These are phyloP conservation scores for Leuciscus idus DNA, from an alignment of 2,113 vertebrate genomes.

Conservation along the genomic window DNA sequence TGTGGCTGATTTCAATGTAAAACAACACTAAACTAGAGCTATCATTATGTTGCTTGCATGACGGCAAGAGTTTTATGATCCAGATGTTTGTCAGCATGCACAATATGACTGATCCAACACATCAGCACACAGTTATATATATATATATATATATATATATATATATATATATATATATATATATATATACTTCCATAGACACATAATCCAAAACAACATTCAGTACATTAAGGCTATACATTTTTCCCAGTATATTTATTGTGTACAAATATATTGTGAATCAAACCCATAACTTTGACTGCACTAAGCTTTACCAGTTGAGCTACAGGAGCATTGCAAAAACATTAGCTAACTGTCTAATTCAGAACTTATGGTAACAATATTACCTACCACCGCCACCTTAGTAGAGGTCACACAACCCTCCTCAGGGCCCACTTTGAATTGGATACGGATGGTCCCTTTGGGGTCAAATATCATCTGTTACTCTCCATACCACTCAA, in stretches of 20 bases:
- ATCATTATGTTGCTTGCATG: neutral
- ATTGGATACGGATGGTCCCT: neutral
- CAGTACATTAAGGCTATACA: neutral
- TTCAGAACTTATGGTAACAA: neutral
- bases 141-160: accelerated
- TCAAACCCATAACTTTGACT: neutral
- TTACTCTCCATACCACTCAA: conserved; percentile 32
- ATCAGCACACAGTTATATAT: neutral
- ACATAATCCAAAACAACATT: neutral
- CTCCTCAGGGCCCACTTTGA: conserved; percentile 16
- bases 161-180: neutral
- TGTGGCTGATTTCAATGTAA: conserved; percentile 23
- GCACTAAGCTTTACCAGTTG: neutral
- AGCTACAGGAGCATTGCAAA: neutral
- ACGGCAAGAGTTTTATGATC: neutral
- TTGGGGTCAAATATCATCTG: neutral
- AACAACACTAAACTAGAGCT: conserved; percentile 2
- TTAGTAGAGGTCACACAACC: conserved; percentile 1
- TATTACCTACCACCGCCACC: neutral
- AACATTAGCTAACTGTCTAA: neutral
- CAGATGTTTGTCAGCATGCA: conserved; percentile 17
- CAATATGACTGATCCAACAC: neutral
- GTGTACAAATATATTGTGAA: too few species aligned
- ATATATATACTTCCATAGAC: neutral
- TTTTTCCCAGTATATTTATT: too few species aligned